A percentile compares a stretch with the other conserved stretches of the same genome.
These are phyloP conservation scores for Melanitta fusca DNA, from an alignment of 2,797 vertebrate genomes.

Conservation along the genomic window DNA sequence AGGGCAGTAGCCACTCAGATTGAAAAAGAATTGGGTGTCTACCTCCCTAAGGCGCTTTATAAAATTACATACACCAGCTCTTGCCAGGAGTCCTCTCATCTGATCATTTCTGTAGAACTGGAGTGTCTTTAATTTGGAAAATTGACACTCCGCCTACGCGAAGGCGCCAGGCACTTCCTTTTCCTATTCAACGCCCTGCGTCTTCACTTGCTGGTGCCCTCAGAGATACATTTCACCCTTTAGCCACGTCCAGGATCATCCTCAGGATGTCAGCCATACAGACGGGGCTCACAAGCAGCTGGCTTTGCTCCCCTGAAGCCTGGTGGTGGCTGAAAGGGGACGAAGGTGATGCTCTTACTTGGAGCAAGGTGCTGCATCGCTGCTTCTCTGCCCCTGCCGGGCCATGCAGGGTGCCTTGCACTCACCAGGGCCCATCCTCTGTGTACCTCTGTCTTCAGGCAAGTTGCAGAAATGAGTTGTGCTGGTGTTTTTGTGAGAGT, in stretches of 20 bases:
- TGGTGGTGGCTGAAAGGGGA: neutral
- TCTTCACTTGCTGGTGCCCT: neutral
- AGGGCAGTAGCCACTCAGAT: neutral
- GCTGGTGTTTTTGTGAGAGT: neutral
- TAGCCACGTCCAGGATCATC: neutral
- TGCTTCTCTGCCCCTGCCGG: neutral
- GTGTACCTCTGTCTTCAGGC: neutral
- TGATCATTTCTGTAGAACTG: neutral
- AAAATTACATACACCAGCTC: neutral
- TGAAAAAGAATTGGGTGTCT: constrained; percentile 1
- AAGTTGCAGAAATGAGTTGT: neutral
- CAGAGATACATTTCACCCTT: neutral
- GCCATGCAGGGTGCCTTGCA: neutral
- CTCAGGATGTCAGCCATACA: fast-evolving
- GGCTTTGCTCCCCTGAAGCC: neutral
- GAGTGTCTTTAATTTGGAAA: constrained; percentile 33
- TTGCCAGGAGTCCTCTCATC: neutral
- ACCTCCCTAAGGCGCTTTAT: neutral
- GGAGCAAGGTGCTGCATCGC: neutral
- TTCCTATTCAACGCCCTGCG: neutral
- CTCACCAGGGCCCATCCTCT: neutral
- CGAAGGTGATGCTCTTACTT: neutral
- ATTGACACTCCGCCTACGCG: neutral
- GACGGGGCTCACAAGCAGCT: neutral
- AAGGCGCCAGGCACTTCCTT: neutral